These are phyloP conservation scores for Channallabes apus DNA, from an alignment of 2,797 vertebrate species.

Conservation along the genomic window DNA sequence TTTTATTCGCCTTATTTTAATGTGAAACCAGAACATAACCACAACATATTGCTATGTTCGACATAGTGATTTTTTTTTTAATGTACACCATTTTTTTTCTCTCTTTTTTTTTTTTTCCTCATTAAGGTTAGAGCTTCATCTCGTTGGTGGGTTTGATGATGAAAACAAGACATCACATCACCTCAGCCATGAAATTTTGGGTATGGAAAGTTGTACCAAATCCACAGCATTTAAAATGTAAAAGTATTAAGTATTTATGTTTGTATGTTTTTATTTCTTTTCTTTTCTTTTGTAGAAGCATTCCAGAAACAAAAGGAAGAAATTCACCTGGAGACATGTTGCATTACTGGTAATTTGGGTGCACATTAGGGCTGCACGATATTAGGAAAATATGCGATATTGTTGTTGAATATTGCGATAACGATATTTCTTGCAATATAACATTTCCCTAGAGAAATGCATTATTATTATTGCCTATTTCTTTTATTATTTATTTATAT, in stretches of 20 bases:
- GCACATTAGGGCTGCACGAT: no score
- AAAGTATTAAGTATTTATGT: not conserved
- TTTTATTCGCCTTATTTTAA: no score
- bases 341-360: constrained; percentile 83
- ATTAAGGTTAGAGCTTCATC: constrained; percentile 89
- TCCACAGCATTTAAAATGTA: not conserved
- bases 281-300: constrained; percentile 72
- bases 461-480: no score
- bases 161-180: constrained; percentile 86
- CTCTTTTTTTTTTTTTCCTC: not conserved
- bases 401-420: no score
- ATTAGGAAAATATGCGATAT: no score
- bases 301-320: constrained; percentile 89
- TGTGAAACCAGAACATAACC: not conserved
- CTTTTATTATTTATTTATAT: no score
- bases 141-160: constrained; percentile 93
- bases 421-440: no score
- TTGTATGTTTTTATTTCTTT: not conserved
- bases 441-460: no score
- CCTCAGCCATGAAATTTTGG: constrained; percentile 88
- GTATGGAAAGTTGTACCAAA: constrained; percentile 66
- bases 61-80: not conserved
- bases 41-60: not conserved
- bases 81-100: not conserved
- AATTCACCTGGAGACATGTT: constrained; percentile 89